Evolutionary conservation across 2,797 vertebrate species (phyloP), one percentile per base, ranked within the genome.

Genomic region (Remorina albescens): DNA sequence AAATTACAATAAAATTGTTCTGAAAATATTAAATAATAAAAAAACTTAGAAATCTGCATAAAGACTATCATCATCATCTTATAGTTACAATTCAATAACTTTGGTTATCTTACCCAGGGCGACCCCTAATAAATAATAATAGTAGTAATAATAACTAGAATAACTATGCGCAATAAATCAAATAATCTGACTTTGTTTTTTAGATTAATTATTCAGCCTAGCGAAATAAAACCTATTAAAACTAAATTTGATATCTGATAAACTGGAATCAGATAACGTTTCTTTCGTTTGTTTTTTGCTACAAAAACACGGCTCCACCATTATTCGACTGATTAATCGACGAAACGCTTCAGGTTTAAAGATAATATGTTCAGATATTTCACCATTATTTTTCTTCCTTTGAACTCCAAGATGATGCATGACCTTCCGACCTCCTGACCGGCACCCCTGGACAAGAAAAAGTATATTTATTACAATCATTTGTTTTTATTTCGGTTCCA

Each of bases 331-430:
- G 21, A 47, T 47, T 37, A 12, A 56, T 39, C 13, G 2, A 25
- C 21, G n/a, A 19, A 54, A 19, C 2, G 1, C 9, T 53, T 56
- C 19, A 36, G 10, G 2, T 56, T 2, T 21, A 8, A 28, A 36
- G 2, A 5, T 1, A 44, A 37, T 32, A 9, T 16, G 25, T 44
- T 4, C 32, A 23, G 49, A 39, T 42, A 50, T 82, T 92, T 92
- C 30, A 98, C 98, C 97, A 98, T 98, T 67, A 99, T 99, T 93
- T 99, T 98, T 76, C 97, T 96, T 88, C 97, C 97, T 94, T 98
- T 99, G 89, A 98, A 98, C 77, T 99, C 97, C 80, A 98, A 86
- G 83, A 98, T 98, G 84, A 98, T 98, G 80, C 97, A 98, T 84
- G 97, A 98, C 78, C 97, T 95, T 85, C 97, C 98, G 44, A 99